Evolutionary conservation across 2,888 invertebrate species (phyloP), one percentile per base, ranked within the genome.

Genomic region (Tupiocoris notatus): DNA sequence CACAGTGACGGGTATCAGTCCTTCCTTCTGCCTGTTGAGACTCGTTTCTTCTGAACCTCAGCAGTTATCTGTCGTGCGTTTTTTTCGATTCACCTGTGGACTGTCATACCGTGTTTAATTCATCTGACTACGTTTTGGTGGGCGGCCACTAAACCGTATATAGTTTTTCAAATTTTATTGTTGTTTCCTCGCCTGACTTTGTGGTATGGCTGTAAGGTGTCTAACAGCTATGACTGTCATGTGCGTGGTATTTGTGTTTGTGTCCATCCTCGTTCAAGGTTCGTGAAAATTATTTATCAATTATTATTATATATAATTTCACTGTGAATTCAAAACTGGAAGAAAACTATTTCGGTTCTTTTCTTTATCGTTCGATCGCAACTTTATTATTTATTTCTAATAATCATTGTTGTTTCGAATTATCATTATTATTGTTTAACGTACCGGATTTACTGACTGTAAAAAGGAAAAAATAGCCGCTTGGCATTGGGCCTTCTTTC

Each of bases 241-340:
- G 65, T 17, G 65, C 25, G 65, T 25, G 17, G 65, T 39, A 16
- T 1, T 65, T 16, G 65, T 65, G 65, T 65, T 25, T 65, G 18
- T 65, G 24, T 17, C 20, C 25, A 39, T 65, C 65, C 7, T 65
- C 39, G 65, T 65, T 65, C 65, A 65, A 65, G 65, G 65, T 65
- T 65, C 25, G 65, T 65, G 25, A 59, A 54, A 12, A 54, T 54
- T 54, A 54, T 54, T 54, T 12, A 54, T 54, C 12, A 9, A 7
- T 12, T 1, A 57, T 17, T 1, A n/a, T 57, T 57, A n/a, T n/a
- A n/a, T n/a, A n/a, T n/a, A n/a, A n/a, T n/a, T n/a, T n/a, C n/a
- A n/a, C n/a, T n/a, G n/a, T n/a, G n/a, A n/a, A n/a, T n/a, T n/a
- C n/a, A n/a, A n/a, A n/a, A n/a, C n/a, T n/a, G n/a, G n/a, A n/a